phyloP scores from a whole-genome alignment of 2,888 invertebrate species.

The Phalera bucephala region DNA sequence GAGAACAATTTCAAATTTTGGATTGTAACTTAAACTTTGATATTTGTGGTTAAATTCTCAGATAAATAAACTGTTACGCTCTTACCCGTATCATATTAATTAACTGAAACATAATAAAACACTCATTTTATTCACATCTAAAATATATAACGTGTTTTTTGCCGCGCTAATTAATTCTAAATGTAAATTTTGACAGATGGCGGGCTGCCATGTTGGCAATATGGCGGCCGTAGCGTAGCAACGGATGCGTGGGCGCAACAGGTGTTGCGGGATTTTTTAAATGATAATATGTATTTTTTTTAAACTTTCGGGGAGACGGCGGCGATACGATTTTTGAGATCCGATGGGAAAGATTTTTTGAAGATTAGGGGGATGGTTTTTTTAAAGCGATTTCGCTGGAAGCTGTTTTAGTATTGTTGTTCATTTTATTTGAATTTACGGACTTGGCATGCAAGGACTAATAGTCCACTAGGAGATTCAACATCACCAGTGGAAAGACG shows the following conservation, averaged over 20 bases:
- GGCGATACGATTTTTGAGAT: conserved; percentile 65
- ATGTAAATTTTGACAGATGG: conserved; percentile 78
- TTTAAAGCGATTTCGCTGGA: conserved; percentile 16
- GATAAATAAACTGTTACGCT: too few species aligned
- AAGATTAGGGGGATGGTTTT: conserved; percentile 28
- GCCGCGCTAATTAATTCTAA: conserved; percentile 42
- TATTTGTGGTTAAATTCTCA: too few species aligned
- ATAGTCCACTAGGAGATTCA: too few species aligned
- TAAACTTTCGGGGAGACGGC: conserved; percentile 42
- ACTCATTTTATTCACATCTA: not conserved
- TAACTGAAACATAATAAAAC: not conserved
- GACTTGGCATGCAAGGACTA: too few species aligned
- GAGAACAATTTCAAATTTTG: too few species aligned
- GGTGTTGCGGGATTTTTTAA: conserved; percentile 61
- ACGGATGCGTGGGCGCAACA: conserved; percentile 74
- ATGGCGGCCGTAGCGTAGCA: conserved; percentile 57
- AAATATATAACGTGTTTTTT: conserved; percentile 13
- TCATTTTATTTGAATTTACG: too few species aligned
- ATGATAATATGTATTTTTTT: conserved; percentile 43
- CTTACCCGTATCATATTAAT: too few species aligned
- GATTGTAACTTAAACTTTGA: too few species aligned
- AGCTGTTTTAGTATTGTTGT: conserved; percentile 15
- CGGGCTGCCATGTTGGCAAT: conserved; percentile 54
- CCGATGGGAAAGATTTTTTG: conserved; percentile 55
- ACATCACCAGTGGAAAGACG: too few species aligned